Evolutionary conservation across 2,797 vertebrate species (phyloP), one percentile per base, ranked within the genome.

Genomic region (Pygocentrus nattereri): DNA sequence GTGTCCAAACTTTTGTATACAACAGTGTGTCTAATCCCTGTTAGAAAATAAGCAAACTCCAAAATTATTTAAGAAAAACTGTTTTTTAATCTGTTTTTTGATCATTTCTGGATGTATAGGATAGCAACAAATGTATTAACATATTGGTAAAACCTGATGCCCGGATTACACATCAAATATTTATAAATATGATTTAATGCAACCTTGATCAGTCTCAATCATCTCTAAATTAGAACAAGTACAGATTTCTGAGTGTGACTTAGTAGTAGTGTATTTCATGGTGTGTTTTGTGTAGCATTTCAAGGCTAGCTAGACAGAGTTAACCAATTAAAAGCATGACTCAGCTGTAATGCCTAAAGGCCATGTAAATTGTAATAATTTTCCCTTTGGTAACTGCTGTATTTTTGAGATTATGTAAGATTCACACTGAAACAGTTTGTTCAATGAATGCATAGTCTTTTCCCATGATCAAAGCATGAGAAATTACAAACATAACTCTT

Each of bases 381-480:
- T 62, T 50, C 73, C 76, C 76, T 83, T 79, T 83, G 82, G 76
- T 79, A 75, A 62, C 71, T 83, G 70, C 76, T 79, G 62, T 74
- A 79, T 69, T 38, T 73, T 74, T 62, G 27, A 78, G 73, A 61
- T 67, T 50, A 52, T 79, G 18, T 78, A 56, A 41, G 65, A 38
- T 83, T 74, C 5, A 50, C 38, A 68, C 12, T 52, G 12, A 83
- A 83, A 78, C 38, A 61, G 78, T 58, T 79, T 56, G n/a, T 69
- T 74, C 58, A 61, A 74, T 65, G 49, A 83, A 70, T 83, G 82
- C 82, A 83, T 83, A 83, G 82, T 64, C 47, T 58, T 65, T 80
- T 68, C 74, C 16, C 71, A 79, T 78, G 50, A 62, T 69, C 70
- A 47, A 69, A 83, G 52, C 76, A 69, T 25, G 30, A 82, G 70